Base-by-base conservation (phyloP, 2,888 invertebrate species). In the Melikaiella ostensackeni region DNA sequence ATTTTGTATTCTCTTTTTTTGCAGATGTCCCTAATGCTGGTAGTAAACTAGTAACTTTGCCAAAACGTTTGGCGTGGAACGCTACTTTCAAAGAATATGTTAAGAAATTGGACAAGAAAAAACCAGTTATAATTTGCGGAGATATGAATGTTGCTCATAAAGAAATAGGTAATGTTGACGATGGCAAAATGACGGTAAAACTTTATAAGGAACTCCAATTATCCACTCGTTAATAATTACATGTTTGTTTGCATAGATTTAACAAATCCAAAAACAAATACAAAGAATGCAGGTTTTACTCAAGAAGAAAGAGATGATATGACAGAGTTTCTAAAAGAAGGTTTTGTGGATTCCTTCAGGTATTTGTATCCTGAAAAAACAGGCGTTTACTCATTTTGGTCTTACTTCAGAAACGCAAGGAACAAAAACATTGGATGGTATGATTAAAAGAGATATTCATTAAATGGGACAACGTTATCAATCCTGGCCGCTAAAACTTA, bases 141-240 rank as follows among this genome's bases (percentile, higher is more conserved):
- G 99, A 99, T 91, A 95, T 99, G 94, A 99, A 99, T 92, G 99
- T 99, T 11, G 96, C 99, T 27, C 99, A 99, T 91, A 92, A 94
- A 82, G 98, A 98, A 93, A 98, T 99, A 89, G 97, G 97, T 96
- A 83, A 64, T 24, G 13, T 27, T 59, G 16, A 16, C 11, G 27
- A 27, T 59, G 6, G 0, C 4, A 16, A 6, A 59, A 27, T 59
- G 6, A 27, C n/a, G 55, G 9, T 61, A 75, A 19, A 61, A 50
- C 70, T 73, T 59, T 73, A 50, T 76, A 21, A 35, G 55, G 38
- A 21, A 78, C 75, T 33, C 75, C 35, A 11, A 55, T 21, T 57
- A 62, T 33, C 74, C 50, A 33, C 76, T 35, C 64, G 50, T 16
- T n/a, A 55, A 21, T 55, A 21, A 55, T 11, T 55, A 4, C 21